These are phyloP conservation scores for Caenorhabditis uteleia DNA, from an alignment of 2,888 invertebrate genomes.

Conservation along the genomic window DNA sequence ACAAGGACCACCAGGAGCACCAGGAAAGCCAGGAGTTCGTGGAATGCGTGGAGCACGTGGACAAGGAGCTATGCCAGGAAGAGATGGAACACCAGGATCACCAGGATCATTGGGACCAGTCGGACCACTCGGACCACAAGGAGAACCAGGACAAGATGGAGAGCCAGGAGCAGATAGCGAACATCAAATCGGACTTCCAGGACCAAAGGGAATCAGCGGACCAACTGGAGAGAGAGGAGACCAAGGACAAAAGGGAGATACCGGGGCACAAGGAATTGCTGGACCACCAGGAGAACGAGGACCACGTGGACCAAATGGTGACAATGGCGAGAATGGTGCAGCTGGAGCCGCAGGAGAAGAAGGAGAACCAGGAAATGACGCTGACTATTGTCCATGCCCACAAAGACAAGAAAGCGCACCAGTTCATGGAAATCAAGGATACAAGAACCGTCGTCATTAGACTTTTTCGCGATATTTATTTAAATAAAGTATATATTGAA, in stretches of 20 bases:
- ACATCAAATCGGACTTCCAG: conserved; percentile 58
- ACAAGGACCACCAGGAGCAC: conserved; percentile 48
- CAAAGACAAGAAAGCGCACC: conserved; percentile 34
- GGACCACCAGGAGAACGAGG: conserved; percentile 62
- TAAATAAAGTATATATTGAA: conserved; percentile 7
- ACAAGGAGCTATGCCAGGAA: conserved; percentile 62
- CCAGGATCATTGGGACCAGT: conserved; percentile 53
- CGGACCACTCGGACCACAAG: conserved; percentile 54
- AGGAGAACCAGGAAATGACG: conserved; percentile 60
- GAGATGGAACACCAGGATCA: conserved; percentile 60
- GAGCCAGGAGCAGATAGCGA: conserved; percentile 60
- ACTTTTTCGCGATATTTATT: conserved; percentile 7
- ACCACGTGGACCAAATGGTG: conserved; percentile 57
- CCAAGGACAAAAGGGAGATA: conserved; percentile 49
- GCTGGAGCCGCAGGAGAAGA: conserved; percentile 55
- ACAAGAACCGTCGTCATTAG: conserved; percentile 38
- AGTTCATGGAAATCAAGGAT: conserved; percentile 26
- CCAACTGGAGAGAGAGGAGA: conserved; percentile 47
- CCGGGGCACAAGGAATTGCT: conserved; percentile 47
- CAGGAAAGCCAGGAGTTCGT: conserved; percentile 53
- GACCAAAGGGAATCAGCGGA: conserved; percentile 54
- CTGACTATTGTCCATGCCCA: conserved; percentile 55
- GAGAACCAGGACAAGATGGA: conserved; percentile 58
- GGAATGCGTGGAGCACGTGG: conserved; percentile 66
- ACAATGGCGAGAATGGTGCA: conserved; percentile 51